phyloP scores from a whole-genome alignment of 1,140 invertebrate genomes.

The Hypsibius dujardini region DNA sequence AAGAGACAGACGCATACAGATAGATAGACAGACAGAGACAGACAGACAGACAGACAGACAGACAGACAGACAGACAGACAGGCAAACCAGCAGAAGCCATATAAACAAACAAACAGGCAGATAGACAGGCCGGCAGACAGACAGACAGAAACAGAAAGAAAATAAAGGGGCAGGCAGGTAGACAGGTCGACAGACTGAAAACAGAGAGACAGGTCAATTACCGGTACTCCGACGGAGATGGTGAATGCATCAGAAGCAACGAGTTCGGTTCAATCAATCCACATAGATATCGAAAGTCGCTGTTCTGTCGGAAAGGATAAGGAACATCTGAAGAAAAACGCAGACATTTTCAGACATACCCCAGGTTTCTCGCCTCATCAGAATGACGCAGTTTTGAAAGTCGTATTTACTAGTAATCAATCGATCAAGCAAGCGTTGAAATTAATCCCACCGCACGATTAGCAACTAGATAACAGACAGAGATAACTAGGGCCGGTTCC shows the following conservation, averaged over 20 bases:
- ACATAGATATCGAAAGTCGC: conserved; percentile 5
- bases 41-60: neutral
- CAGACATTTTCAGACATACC: too few relatives aligned
- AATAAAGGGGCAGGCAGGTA: neutral
- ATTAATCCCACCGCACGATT: too few relatives aligned
- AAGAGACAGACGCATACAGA: neutral
- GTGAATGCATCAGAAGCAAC: neutral
- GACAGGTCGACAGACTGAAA: neutral
- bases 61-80: neutral
- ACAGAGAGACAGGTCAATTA: neutral
- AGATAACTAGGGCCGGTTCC: too few relatives aligned
- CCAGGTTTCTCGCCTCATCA: too few relatives aligned
- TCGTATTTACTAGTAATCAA: too few relatives aligned
- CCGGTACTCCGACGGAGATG: neutral
- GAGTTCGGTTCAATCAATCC: neutral
- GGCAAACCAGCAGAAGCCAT: neutral
- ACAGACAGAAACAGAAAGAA: neutral
- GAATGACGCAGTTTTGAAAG: too few relatives aligned
- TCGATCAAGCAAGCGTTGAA: too few relatives aligned
- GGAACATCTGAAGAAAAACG: neutral
- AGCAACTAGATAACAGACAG: too few relatives aligned
- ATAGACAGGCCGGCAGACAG: neutral
- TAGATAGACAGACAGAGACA: neutral
- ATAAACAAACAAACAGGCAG: neutral
- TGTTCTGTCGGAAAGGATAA: neutral